A percentile compares a stretch with the other conserved stretches of the same genome.
Conservation (phyloP, 2,113 vertebrate species). For the Eptatretus burgeri region DNA sequence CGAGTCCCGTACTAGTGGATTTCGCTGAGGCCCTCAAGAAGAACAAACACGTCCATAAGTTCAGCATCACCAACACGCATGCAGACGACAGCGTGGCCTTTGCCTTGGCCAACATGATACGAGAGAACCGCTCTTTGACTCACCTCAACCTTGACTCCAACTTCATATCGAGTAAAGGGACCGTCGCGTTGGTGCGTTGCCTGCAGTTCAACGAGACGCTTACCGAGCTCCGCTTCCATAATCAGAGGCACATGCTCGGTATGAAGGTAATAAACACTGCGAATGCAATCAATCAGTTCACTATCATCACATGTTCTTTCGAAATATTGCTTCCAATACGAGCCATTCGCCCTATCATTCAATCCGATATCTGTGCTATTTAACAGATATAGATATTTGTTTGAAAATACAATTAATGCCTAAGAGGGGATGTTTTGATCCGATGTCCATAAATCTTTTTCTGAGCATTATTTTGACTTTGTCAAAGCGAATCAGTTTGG, state of each 20-base stretch:
- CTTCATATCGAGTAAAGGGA: conserved; percentile 57
- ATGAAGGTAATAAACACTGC: neutral
- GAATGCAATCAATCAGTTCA: too few relatives aligned
- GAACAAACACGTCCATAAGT: conserved; percentile 47
- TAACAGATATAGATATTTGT: too few relatives aligned
- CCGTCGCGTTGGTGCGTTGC: conserved; percentile 64
- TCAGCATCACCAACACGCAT: conserved; percentile 69
- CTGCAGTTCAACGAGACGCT: conserved; percentile 81
- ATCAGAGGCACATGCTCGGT: conserved; percentile 81
- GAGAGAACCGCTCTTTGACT: conserved; percentile 60
- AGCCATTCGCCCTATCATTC: too few relatives aligned
- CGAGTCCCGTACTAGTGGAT: conserved; percentile 65
- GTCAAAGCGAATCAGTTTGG: too few relatives aligned
- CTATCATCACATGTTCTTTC: too few relatives aligned
- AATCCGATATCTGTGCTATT: too few relatives aligned
- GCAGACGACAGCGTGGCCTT: conserved; percentile 53
- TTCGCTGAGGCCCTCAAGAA: conserved; percentile 63
- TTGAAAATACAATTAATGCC: too few relatives aligned
- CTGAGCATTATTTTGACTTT: too few relatives aligned
- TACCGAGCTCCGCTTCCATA: conserved; percentile 81
- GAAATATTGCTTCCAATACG: too few relatives aligned
- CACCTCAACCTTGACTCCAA: conserved; percentile 81
- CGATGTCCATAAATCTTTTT: too few relatives aligned
- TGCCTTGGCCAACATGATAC: conserved; percentile 59
- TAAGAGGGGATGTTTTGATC: too few relatives aligned